phyloP scores from a whole-genome alignment of 2,113 vertebrate genomes.

The Hepsetus odoe region DNA sequence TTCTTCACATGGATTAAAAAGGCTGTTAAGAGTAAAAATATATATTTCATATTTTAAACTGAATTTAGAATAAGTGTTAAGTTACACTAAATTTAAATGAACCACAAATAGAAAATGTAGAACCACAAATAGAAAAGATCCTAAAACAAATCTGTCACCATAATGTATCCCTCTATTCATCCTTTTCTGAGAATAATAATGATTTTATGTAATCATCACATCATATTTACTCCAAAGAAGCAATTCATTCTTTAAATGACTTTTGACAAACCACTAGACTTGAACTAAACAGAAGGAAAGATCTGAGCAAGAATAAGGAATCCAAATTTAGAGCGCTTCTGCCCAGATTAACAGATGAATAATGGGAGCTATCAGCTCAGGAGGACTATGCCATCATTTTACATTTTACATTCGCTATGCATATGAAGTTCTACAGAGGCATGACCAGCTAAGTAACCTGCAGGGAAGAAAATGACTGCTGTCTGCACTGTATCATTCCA shows the following conservation, averaged over 20 bases:
- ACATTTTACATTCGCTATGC: conserved; percentile 39
- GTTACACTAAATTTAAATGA: neutral
- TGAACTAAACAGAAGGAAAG: conserved; percentile 9
- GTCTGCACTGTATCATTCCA: conserved; percentile 35
- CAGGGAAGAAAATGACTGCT: conserved; percentile 29
- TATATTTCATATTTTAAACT: neutral
- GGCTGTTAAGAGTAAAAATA: neutral
- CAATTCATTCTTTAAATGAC: conserved; percentile 37
- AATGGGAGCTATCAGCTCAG: conserved; percentile 44
- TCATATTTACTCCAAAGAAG: neutral
- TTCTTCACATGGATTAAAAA: neutral
- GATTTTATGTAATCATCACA: conserved; percentile 30
- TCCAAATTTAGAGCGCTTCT: conserved; percentile 11
- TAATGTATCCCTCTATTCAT: conserved; percentile 7
- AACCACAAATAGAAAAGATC: neutral
- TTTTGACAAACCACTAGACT: conserved; percentile 23
- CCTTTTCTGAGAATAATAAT: conserved; percentile 19
- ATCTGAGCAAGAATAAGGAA: conserved; percentile 22
- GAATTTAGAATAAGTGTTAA: neutral
- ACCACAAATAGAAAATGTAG: neutral
- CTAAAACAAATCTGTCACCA: neutral
- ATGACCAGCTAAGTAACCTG: conserved; percentile 43
- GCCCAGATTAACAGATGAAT: conserved; percentile 38
- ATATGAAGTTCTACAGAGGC: conserved; percentile 26
- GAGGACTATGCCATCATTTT: conserved; percentile 24